Evolutionary conservation across 2,888 invertebrate species (phyloP).

Genomic region (Spilarctia lutea): DNA sequence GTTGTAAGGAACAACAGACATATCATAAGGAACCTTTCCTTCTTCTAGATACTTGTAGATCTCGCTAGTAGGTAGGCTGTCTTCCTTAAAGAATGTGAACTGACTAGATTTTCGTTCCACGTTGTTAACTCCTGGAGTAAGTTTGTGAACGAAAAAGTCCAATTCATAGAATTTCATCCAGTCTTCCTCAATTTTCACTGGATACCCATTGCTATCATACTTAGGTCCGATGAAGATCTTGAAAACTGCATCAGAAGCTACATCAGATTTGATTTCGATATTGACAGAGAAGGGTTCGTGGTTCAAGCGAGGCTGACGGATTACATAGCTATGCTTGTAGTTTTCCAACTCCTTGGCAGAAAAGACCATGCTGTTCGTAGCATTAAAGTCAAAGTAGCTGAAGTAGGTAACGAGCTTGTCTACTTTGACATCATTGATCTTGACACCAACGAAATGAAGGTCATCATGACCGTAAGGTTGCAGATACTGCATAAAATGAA

Average conservation of each 20-base stretch:
- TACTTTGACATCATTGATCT: constrained; percentile 87
- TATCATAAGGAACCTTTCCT: constrained; percentile 81
- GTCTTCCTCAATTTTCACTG: constrained; percentile 83
- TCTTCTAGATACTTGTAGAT: constrained; percentile 87
- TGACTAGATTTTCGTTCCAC: constrained; percentile 89
- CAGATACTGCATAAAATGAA: constrained; percentile 87
- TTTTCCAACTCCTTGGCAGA: constrained; percentile 64
- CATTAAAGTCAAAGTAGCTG: constrained; percentile 88
- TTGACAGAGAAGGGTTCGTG: constrained; percentile 89
- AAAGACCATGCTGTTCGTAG: constrained; percentile 82
- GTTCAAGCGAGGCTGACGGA: constrained; percentile 90
- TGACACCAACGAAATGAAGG: constrained; percentile 86
- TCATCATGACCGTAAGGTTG: constrained; percentile 86
- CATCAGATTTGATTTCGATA: constrained; percentile 87
- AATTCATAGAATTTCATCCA: constrained; percentile 87
- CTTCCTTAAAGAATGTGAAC: constrained; percentile 87
- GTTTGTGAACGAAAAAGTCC: constrained; percentile 86
- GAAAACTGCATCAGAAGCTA: constrained; percentile 86
- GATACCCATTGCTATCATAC: constrained; percentile 86
- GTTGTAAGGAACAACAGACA: constrained; percentile 84
- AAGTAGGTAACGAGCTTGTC: constrained; percentile 89
- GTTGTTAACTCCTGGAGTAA: constrained; percentile 88
- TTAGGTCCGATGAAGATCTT: constrained; percentile 91
- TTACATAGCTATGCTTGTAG: constrained; percentile 77
- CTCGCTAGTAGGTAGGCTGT: constrained; percentile 87